A percentile compares a stretch with the other conserved stretches of the same genome.
Evolutionary conservation across 1,140 invertebrate genomes (phyloP).

Genomic region (Ooceraea biroi): DNA sequence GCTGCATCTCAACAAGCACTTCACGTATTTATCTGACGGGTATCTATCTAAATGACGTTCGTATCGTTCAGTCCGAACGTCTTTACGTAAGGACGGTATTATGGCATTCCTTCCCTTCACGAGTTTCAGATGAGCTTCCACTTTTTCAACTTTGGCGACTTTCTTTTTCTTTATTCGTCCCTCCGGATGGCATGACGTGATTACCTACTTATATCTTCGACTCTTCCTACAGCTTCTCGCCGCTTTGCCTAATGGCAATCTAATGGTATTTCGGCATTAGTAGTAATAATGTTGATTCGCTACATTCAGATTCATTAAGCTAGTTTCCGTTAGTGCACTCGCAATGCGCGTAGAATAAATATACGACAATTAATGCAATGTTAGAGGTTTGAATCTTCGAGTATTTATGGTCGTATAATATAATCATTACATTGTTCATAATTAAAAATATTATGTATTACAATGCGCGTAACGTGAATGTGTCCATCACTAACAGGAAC

Average conservation of each 20-base stretch:
- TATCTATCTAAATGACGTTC: constrained; percentile 37
- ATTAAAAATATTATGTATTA: no score
- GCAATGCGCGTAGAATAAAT: background rate
- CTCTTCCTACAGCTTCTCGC: background rate
- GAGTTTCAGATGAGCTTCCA: constrained; percentile 34
- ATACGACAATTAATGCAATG: constrained; percentile 29
- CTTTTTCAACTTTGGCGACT: constrained; percentile 32
- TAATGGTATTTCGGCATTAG: constrained; percentile 31
- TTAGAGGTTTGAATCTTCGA: background rate
- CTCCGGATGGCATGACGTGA: background rate
- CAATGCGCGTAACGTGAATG: background rate
- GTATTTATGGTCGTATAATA: no score
- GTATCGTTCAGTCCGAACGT: constrained; percentile 13
- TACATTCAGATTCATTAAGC: background rate
- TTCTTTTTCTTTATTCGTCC: background rate
- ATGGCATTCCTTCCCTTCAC: constrained; percentile 19
- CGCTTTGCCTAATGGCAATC: constrained; percentile 33
- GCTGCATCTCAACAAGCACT: background rate
- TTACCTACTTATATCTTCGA: constrained; percentile 21
- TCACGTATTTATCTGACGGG: no score
- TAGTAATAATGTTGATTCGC: background rate
- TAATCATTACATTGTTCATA: no score
- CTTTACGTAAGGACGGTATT: constrained; percentile 29
- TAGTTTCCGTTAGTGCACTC: background rate
- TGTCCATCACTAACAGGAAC: constrained; percentile 14